A percentile compares a stretch with the other conserved stretches of the same genome.
phyloP scores from a whole-genome alignment of 2,797 vertebrate genomes.

The Naso thynnoides region DNA sequence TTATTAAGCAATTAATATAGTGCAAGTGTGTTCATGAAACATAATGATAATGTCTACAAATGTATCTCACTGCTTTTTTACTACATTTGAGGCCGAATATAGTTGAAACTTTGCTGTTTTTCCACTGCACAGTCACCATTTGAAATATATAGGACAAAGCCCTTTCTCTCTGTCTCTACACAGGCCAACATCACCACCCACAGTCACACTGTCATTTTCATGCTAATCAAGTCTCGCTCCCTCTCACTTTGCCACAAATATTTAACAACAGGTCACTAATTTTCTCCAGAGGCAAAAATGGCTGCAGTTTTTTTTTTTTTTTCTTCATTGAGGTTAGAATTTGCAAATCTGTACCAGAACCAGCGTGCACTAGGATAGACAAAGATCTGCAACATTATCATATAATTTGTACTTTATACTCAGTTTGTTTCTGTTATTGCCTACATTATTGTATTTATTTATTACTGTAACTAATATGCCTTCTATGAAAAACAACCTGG shows the following conservation, averaged over 20 bases:
- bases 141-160: conserved; percentile 3
- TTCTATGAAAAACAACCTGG: not conserved
- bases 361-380: conserved; percentile 28
- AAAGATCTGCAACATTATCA: conserved; percentile 21
- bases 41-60: conserved; percentile 12
- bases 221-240: conserved; percentile 40
- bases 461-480: not conserved
- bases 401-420: conserved; percentile 10
- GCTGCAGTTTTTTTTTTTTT: conserved; percentile 48
- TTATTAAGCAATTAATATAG: conserved; percentile 19
- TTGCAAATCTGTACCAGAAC: conserved; percentile 29
- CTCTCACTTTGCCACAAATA: conserved; percentile 39
- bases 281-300: conserved; percentile 51
- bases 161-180: not conserved
- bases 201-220: conserved; percentile 35
- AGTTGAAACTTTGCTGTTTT: not conserved
- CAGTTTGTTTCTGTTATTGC: not conserved
- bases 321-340: conserved; percentile 46
- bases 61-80: not conserved
- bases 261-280: conserved; percentile 54
- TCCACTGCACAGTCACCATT: not conserved
- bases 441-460: not conserved
- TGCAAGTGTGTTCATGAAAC: conserved; percentile 7
- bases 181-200: conserved; percentile 20
- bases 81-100: not conserved